Base-by-base conservation (phyloP, 2,888 invertebrate species). In the Cenopis cana region DNA sequence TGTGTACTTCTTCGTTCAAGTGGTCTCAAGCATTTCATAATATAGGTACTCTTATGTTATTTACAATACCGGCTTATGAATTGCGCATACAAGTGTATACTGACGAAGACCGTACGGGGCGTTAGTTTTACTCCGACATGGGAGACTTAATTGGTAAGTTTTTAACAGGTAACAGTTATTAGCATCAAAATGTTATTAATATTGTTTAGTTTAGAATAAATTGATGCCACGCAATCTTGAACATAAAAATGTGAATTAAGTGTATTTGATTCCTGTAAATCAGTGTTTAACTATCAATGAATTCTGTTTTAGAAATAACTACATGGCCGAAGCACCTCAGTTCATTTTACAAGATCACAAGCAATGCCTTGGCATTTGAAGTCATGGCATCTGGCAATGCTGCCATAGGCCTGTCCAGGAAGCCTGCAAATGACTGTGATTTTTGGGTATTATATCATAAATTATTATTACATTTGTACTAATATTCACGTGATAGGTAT, bases 301-400 rank as follows among this genome's bases (percentile, higher is more conserved):
- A 29, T 56, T 56, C 61, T 41, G 69, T 79, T 84, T 24, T 80
- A 90, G 90, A 86, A 78, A 74, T 88, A 8, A 82, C 81, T 20
- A 83, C 86, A 69, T 77, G 77, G 74, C 82, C 81, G 5, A 80
- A 76, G 49, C 82, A 85, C 38, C 81, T 82, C 17, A 81, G 78
- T 69, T 74, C 82, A 24, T 88, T 83, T 68, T 89, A 88, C 75
- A 83, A 79, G 78, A 75, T 85, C 18, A 77, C 84, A 10, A 82
- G 84, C 67, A 81, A 78, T 70, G 85, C 82, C 24, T 55, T 90
- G 1, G 76, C 79, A 67, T 88, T 90, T 73, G 86, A 86, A 73
- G 77, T 89, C 0, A 89, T 83, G 77, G 81, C 84, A 18, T 14
- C 56, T 14, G 77, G 79, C 33, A 76, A 78, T 78, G 89, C 85